Evolutionary conservation across 1,140 invertebrate species (phyloP).

Genomic region (Oryctes rhinoceros): DNA sequence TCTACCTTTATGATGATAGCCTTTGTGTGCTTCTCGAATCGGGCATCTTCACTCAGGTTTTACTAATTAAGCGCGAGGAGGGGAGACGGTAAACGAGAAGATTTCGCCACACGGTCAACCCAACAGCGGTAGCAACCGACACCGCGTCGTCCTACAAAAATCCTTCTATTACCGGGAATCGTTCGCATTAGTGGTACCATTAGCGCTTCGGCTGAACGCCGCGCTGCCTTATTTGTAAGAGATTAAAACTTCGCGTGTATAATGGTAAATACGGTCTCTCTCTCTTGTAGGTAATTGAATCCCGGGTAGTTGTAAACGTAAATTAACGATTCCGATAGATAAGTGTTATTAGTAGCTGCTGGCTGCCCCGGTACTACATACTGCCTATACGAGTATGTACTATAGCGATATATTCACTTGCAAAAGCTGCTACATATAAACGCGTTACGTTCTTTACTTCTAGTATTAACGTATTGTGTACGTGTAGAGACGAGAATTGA

Average conservation of each 20-base stretch:
- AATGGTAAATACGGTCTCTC: slow-evolving; percentile 27
- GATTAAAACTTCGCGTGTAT: slow-evolving; percentile 30
- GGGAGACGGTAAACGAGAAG: background rate
- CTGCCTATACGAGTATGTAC: background rate
- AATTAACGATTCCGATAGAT: slow-evolving; percentile 31
- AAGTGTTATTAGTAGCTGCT: background rate
- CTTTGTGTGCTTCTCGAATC: slow-evolving; percentile 21
- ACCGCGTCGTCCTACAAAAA: background rate
- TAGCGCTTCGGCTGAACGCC: background rate
- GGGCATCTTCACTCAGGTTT: slow-evolving; percentile 6
- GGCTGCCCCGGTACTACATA: background rate
- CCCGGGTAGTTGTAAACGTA: slow-evolving; percentile 34
- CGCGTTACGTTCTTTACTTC: no score
- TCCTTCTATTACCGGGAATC: slow-evolving; percentile 19
- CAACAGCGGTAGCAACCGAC: background rate
- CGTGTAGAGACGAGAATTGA: no score
- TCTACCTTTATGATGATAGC: slow-evolving; percentile 5
- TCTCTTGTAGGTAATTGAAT: slow-evolving; percentile 23
- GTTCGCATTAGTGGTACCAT: background rate
- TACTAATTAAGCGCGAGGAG: slow-evolving; percentile 18
- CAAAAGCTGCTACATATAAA: no score
- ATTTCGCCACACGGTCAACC: background rate
- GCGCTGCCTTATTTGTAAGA: slow-evolving; percentile 33
- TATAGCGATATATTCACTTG: background rate
- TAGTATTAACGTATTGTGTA: no score